Base-by-base conservation (phyloP, 2,888 invertebrate species). In the Aricia artaxerxes region DNA sequence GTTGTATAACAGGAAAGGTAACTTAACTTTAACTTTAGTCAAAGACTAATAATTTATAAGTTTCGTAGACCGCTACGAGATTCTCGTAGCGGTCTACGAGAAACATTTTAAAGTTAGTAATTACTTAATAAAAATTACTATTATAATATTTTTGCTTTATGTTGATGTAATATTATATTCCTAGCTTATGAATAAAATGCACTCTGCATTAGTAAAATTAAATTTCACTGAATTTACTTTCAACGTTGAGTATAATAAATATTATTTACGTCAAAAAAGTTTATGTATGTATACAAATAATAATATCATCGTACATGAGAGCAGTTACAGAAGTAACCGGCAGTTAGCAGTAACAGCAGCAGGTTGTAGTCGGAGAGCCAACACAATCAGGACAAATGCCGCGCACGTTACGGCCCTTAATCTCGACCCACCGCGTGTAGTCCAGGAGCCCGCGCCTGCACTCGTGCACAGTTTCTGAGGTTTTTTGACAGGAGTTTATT, bases 391-490 rank as follows among this genome's bases (percentile, higher is more conserved):
- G 81, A 85, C 85, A 84, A 83, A 83, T 83, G 81, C 83, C 82
- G 81, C 81, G 83, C 83, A 82, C 82, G 83, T 84, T 84, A 84
- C 83, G 86, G 86, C 88, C 90, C 90, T 91, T 89, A 90, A 91
- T 90, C 90, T 89, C 86, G 87, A 85, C 84, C 84, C 84, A 82
- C 80, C 79, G 79, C 78, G 57, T 53, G 16, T 83, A 82, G 82
- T 38, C 81, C 73, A 78, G 81, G 83, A 84, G 84, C 35, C 5
- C 9, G 31, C 78, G 44, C 78, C 53, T 7, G 11, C 35, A 4
- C 4, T 1, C 24, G 24, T 24, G 35, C 80, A 53, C 53, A 16
- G 16, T 73, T 72, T 61, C 16, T 31, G 4, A 1, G 2, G 6
- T 64, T 31, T 64, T 31, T 31, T 61, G 5, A 0, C 61, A n/a